phyloP scores from a whole-genome alignment of 1,140 invertebrate genomes.

The Periplaneta americana region DNA sequence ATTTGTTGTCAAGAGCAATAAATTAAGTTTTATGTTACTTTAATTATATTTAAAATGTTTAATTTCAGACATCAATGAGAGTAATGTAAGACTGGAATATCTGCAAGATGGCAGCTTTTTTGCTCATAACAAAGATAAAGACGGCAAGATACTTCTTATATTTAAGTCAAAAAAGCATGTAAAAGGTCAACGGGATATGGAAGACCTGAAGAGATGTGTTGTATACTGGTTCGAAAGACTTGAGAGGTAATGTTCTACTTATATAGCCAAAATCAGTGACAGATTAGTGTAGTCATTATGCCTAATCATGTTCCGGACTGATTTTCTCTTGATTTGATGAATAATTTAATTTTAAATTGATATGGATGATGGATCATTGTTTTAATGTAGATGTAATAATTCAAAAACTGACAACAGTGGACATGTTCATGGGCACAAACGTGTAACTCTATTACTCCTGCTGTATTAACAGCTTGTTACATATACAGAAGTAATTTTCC shows the following conservation, averaged over 20 bases:
- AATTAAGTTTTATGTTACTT: not conserved
- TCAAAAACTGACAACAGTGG: too few species aligned
- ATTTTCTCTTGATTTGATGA: too few species aligned
- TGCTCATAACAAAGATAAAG: constrained; percentile 68
- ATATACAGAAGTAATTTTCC: too few species aligned
- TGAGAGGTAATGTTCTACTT: constrained; percentile 50
- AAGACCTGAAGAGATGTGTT: constrained; percentile 71
- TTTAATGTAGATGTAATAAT: too few species aligned
- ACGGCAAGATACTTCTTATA: constrained; percentile 70
- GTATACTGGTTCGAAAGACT: constrained; percentile 85
- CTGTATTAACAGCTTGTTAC: too few species aligned
- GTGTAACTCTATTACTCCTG: too few species aligned
- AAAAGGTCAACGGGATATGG: constrained; percentile 67
- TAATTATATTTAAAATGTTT: not conserved
- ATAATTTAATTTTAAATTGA: too few species aligned
- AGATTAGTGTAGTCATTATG: not conserved
- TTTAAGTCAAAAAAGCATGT: constrained; percentile 69
- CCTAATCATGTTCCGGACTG: too few species aligned
- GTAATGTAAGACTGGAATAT: constrained; percentile 61
- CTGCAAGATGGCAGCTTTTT: constrained; percentile 72
- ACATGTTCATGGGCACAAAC: too few species aligned
- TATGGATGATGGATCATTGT: too few species aligned
- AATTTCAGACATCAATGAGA: constrained; percentile 59
- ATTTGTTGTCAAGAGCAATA: too few species aligned
- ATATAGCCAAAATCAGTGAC: not conserved